Percentiles rank a stretch among this genome's conserved stretches.
phyloP scores from a whole-genome alignment of 1,140 invertebrate species.

The Sinonovacula constricta region DNA sequence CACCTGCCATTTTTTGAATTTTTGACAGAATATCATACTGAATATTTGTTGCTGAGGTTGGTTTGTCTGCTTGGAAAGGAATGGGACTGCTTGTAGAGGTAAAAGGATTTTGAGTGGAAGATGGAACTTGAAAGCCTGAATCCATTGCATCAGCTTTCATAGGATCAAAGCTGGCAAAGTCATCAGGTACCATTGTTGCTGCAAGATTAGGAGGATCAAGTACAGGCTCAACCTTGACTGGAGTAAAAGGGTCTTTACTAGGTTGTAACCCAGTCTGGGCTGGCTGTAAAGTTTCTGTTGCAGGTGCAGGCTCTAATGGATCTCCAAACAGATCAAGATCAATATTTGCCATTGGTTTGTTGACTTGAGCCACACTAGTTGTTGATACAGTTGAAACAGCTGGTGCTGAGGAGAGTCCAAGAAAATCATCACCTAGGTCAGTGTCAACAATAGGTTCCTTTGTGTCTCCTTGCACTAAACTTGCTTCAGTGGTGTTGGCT shows the following conservation, averaged over 20 bases:
- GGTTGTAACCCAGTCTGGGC: background rate
- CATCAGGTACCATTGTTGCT: conserved; percentile 35
- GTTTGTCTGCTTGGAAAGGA: too few relatives aligned
- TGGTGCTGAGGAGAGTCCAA: too few relatives aligned
- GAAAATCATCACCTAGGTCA: too few relatives aligned
- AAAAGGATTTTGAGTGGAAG: too few relatives aligned
- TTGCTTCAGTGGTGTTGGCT: too few relatives aligned
- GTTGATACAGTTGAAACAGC: too few relatives aligned
- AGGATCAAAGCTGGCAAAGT: conserved; percentile 48
- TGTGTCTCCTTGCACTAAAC: too few relatives aligned
- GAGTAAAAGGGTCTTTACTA: background rate
- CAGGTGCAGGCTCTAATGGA: background rate
- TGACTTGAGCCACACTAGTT: too few relatives aligned
- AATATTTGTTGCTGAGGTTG: conserved; percentile 27
- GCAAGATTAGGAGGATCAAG: background rate
- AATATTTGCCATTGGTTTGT: too few relatives aligned
- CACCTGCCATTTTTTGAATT: conserved; percentile 31
- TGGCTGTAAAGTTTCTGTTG: background rate
- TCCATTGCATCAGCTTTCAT: conserved; percentile 44
- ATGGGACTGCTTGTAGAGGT: too few relatives aligned
- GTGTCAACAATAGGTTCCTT: too few relatives aligned
- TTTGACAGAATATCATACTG: conserved; percentile 43
- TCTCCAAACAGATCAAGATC: background rate
- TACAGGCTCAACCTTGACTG: background rate
- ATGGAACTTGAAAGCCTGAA: too few relatives aligned